A percentile compares a stretch with the other conserved stretches of the same genome.
These are phyloP conservation scores for Zygothrica quintamaculata DNA, from an alignment of 2,888 invertebrate genomes.

Conservation along the genomic window DNA sequence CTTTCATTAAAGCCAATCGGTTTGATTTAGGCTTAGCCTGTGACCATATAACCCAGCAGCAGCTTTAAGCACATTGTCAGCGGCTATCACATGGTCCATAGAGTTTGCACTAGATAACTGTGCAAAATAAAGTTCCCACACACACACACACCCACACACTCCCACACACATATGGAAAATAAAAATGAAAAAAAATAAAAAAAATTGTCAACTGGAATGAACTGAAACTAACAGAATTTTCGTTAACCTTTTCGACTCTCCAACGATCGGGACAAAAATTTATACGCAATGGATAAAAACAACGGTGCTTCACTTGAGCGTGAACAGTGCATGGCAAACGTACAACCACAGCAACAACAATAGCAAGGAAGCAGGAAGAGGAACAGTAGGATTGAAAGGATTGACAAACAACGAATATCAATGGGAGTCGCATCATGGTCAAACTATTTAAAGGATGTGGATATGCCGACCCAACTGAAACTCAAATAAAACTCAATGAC, in stretches of 20 bases:
- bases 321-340: constrained; percentile 70
- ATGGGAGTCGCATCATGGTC: too few species aligned
- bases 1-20: constrained; percentile 39
- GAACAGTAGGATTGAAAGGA: too few species aligned
- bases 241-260: constrained; percentile 17
- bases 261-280: constrained; percentile 60
- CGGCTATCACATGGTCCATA: constrained; percentile 29
- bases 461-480: constrained; percentile 20
- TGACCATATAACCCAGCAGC: constrained; percentile 1
- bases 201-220: constrained; percentile 20
- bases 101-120: constrained; percentile 37
- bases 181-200: too few species aligned
- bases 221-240: constrained; percentile 37
- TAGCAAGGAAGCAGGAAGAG: too few species aligned
- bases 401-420: constrained; percentile 35
- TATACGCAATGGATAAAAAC: constrained; percentile 68
- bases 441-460: constrained; percentile 21
- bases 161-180: too few species aligned
- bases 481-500: constrained; percentile 73
- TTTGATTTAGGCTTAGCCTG: constrained; percentile 5
- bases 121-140: constrained; percentile 55
- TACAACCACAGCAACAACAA: constrained; percentile 44
- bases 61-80: constrained; percentile 73
- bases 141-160: constrained; percentile 7
- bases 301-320: constrained; percentile 79